Percentiles rank a stretch among this genome's conserved stretches.
Conservation (phyloP, 2,888 invertebrate genomes). For the Agrochola lota region DNA sequence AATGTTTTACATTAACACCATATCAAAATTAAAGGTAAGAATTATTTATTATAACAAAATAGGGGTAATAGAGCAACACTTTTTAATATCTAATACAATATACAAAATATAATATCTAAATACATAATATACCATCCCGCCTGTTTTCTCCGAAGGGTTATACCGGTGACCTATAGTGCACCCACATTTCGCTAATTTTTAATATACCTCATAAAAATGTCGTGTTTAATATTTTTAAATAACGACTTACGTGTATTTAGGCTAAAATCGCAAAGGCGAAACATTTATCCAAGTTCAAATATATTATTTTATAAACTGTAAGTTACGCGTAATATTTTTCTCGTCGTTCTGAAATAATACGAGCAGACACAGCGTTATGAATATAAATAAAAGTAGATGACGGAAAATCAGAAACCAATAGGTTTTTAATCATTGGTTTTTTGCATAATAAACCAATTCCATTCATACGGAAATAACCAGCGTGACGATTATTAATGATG, state of each 20-base stretch:
- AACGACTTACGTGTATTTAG: too few relatives aligned
- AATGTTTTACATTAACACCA: constrained; percentile 40
- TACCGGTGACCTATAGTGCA: not conserved
- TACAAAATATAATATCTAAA: too few relatives aligned
- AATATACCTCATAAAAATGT: not conserved
- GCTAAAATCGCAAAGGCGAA: not conserved
- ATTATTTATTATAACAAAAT: not conserved
- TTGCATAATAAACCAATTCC: not conserved
- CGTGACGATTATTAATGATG: not conserved
- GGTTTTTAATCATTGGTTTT: not conserved
- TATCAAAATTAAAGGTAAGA: constrained; percentile 40
- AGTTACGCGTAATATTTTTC: not conserved
- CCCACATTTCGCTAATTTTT: not conserved
- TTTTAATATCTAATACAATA: not conserved
- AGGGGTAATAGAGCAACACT: not conserved
- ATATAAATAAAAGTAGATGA: not conserved
- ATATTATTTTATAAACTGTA: not conserved
- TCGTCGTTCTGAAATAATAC: not conserved
- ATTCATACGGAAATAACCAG: not conserved
- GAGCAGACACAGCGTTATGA: not conserved
- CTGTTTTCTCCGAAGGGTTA: too few relatives aligned
- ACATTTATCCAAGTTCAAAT: not conserved
- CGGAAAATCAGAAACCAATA: not conserved
- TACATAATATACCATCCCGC: not conserved
- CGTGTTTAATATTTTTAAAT: not conserved